Conservation (phyloP, 2,113 vertebrate species). For the Myiagra hebetior region DNA sequence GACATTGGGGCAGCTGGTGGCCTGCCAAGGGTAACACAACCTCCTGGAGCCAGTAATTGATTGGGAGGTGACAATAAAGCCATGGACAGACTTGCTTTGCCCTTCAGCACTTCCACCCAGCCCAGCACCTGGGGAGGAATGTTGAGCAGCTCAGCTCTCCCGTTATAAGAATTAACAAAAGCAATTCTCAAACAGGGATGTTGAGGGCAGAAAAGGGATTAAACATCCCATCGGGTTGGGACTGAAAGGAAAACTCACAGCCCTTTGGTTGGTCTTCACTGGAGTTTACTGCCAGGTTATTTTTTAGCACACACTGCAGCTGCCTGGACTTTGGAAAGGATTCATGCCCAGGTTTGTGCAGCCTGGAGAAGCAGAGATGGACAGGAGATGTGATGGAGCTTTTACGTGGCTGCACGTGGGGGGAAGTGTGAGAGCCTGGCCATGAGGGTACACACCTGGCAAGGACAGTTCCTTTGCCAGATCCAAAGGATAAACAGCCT, state of each 20-base stretch:
- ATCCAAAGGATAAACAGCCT: background rate
- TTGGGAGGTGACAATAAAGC: background rate
- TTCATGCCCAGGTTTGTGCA: background rate
- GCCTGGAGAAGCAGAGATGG: background rate
- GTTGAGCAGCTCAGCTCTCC: background rate
- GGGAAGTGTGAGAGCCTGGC: background rate
- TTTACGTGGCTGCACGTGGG: accelerated
- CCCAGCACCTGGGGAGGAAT: background rate
- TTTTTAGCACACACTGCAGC: background rate
- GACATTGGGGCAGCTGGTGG: background rate
- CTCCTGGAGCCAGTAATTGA: background rate
- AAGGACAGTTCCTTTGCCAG: background rate
- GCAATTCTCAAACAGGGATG: background rate
- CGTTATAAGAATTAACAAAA: background rate
- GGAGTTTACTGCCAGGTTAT: background rate
- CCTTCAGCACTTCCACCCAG: background rate
- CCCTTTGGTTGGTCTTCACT: background rate
- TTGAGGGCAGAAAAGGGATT: background rate
- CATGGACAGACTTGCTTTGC: background rate
- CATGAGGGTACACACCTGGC: accelerated
- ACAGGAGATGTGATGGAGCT: background rate
- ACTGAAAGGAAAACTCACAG: background rate
- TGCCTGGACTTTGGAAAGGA: background rate
- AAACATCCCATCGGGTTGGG: background rate
- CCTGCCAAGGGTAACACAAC: background rate